These are phyloP conservation scores for Atherinosoma microstoma DNA, from an alignment of 2,797 vertebrate genomes.

Conservation along the genomic window DNA sequence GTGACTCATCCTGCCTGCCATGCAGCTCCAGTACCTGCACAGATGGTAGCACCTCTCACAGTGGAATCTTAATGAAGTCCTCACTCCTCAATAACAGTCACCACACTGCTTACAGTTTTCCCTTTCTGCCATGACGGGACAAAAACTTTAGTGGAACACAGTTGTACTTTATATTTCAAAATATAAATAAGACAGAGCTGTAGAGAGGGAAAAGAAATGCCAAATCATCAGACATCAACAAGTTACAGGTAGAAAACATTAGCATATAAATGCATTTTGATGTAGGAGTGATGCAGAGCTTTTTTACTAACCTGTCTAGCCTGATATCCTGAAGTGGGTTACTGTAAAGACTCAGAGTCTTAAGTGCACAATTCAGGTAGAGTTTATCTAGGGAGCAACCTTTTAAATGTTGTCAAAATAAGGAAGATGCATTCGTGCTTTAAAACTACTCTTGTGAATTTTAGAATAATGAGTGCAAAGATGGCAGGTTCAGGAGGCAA, in stretches of 20 bases:
- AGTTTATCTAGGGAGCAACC: slow-evolving; percentile 21
- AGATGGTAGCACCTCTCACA: slow-evolving; percentile 38
- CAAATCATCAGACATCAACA: not conserved
- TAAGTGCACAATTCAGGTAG: slow-evolving; percentile 17
- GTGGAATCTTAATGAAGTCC: slow-evolving; percentile 37
- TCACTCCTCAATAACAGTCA: slow-evolving; percentile 22
- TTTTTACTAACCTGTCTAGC: slow-evolving; percentile 1
- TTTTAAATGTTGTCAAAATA: slow-evolving; percentile 18
- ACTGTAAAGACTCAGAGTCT: slow-evolving; percentile 16
- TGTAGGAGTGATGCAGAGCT: no score
- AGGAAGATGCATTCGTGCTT: slow-evolving; percentile 23
- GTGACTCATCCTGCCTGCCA: slow-evolving; percentile 36
- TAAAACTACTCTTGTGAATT: slow-evolving; percentile 34
- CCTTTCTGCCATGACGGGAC: slow-evolving; percentile 7
- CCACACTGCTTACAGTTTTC: slow-evolving; percentile 2
- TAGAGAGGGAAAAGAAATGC: not conserved
- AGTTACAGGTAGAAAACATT: not conserved
- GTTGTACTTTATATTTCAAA: not conserved
- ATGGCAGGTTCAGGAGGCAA: slow-evolving; percentile 16
- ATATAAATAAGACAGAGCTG: slow-evolving; percentile 3
- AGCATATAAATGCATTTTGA: not conserved
- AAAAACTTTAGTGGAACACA: not conserved
- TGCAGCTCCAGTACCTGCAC: slow-evolving; percentile 42
- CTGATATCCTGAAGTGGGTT: slow-evolving; percentile 5
- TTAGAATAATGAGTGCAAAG: slow-evolving; percentile 37